Evolutionary conservation across 2,113 vertebrate genomes (phyloP).

Genomic region (Odocoileus virginianus): DNA sequence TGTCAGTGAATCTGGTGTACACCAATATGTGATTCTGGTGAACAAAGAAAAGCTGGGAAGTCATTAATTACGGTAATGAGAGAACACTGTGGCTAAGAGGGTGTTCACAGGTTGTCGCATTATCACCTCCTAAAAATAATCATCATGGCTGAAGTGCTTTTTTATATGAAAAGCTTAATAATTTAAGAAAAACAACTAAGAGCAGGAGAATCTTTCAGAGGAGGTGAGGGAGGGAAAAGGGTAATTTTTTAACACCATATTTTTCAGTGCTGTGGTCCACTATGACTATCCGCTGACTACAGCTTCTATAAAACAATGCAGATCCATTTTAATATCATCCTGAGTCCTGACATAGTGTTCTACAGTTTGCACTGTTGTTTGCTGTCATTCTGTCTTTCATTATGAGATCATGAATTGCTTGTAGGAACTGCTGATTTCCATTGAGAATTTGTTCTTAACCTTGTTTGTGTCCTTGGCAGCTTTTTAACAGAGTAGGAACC

Average conservation of each 20-base stretch:
- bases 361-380: background rate
- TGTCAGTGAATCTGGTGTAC: conserved; percentile 61
- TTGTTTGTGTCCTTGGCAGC: background rate
- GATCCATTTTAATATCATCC: background rate
- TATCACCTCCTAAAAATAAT: conserved; percentile 55
- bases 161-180: conserved; percentile 38
- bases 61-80: conserved; percentile 69
- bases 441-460: background rate
- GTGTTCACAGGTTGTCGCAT: conserved; percentile 52
- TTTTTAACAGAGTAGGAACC: background rate
- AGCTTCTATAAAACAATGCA: background rate
- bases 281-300: background rate
- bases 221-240: background rate
- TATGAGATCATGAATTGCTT: background rate
- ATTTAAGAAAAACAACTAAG: background rate
- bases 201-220: background rate
- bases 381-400: background rate
- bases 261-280: background rate
- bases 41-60: conserved; percentile 54
- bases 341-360: background rate
- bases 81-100: conserved; percentile 4
- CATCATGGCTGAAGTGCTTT: conserved; percentile 29
- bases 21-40: conserved; percentile 58
- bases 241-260: background rate
- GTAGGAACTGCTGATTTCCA: background rate